phyloP scores from a whole-genome alignment of 2,113 vertebrate species.

The Tupaia tana region DNA sequence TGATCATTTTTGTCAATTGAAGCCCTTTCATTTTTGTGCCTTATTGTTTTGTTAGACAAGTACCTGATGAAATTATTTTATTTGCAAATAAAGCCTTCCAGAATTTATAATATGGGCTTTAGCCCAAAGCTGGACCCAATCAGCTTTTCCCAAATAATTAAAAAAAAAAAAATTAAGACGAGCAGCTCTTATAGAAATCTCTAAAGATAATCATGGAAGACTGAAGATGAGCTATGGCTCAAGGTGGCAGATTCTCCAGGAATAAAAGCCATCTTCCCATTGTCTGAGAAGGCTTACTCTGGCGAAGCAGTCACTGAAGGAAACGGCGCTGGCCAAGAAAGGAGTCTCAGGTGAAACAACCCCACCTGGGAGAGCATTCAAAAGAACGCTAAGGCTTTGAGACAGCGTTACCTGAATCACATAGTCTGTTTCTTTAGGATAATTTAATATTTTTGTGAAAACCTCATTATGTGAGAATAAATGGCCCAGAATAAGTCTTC shows the following conservation, averaged over 20 bases:
- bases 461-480: not conserved
- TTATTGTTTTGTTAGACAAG: slow-evolving; percentile 56
- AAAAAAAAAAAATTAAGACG: not conserved
- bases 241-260: not conserved
- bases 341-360: not conserved
- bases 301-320: not conserved
- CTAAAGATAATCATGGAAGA: not conserved
- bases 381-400: not conserved
- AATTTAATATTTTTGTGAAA: not conserved
- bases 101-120: not conserved
- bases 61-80: slow-evolving; percentile 36
- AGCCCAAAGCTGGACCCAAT: not conserved
- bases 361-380: not conserved
- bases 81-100: slow-evolving; percentile 61
- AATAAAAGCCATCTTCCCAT: not conserved
- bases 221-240: not conserved
- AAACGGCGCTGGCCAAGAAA: not conserved
- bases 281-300: not conserved
- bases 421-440: not conserved
- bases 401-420: not conserved
- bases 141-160: slow-evolving; percentile 37
- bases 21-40: slow-evolving; percentile 39
- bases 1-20: not conserved
- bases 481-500: not conserved
- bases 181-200: not conserved